Percentiles rank a stretch among this genome's conserved stretches.
Conservation (phyloP, 2,888 invertebrate genomes). For the Ennomos fuscantarius region DNA sequence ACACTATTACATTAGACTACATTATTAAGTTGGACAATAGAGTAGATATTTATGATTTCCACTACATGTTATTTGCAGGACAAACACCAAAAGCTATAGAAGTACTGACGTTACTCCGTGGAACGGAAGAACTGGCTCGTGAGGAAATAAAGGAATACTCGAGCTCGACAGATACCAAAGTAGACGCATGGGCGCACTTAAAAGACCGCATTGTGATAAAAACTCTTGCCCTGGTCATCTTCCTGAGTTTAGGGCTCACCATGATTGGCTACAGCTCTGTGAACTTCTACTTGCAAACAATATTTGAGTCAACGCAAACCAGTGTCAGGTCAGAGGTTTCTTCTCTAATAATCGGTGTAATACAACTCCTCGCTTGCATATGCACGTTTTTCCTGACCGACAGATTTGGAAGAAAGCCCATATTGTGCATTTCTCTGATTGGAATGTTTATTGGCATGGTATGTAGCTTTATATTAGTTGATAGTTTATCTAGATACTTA, state of each 20-base stretch:
- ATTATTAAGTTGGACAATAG: too few relatives aligned
- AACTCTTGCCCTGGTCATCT: slow-evolving; percentile 40
- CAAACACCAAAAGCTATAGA: slow-evolving; percentile 31
- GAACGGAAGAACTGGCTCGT: slow-evolving; percentile 39
- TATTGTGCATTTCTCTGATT: slow-evolving; percentile 42
- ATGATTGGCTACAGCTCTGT: slow-evolving; percentile 52
- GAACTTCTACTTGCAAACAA: slow-evolving; percentile 53
- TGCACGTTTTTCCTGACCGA: slow-evolving; percentile 46
- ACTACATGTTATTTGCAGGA: too few relatives aligned
- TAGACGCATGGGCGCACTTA: slow-evolving; percentile 29
- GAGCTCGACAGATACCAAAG: background rate
- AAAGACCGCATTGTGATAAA: slow-evolving; percentile 48
- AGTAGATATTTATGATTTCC: too few relatives aligned
- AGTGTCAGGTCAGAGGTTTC: slow-evolving; percentile 51
- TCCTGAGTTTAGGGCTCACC: slow-evolving; percentile 43
- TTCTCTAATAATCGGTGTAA: slow-evolving; percentile 52
- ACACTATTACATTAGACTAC: too few relatives aligned
- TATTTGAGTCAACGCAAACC: slow-evolving; percentile 53
- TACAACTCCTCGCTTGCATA: slow-evolving; percentile 50
- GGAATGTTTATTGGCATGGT: slow-evolving; percentile 57
- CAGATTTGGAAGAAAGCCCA: slow-evolving; percentile 50
- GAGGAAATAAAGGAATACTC: slow-evolving; percentile 46
- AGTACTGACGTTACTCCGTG: slow-evolving; percentile 42
- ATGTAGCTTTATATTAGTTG: too few relatives aligned
- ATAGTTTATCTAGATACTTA: too few relatives aligned